phyloP scores from a whole-genome alignment of 1,140 invertebrate genomes.

The Drosophila bocki region DNA sequence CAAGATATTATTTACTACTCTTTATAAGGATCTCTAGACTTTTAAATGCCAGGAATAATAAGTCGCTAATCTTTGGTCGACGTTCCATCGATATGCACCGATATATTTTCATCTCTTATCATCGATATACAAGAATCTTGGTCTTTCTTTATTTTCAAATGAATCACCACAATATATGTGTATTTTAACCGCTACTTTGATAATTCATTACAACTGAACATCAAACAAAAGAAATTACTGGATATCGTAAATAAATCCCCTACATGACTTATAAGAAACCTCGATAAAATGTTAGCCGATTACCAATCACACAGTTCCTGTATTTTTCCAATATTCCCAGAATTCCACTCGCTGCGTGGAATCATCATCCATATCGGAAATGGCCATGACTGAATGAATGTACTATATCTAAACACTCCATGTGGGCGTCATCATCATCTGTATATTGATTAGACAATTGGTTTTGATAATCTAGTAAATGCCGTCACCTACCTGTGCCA shows the following conservation, averaged over 20 bases:
- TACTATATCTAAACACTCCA: slow-evolving; percentile 6
- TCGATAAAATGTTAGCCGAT: no score
- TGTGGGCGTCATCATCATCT: slow-evolving; percentile 38
- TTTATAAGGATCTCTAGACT: neutral
- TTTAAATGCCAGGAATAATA: neutral
- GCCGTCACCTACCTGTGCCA: slow-evolving; percentile 17
- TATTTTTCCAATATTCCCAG: neutral
- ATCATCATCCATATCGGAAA: slow-evolving; percentile 10
- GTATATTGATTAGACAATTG: slow-evolving; percentile 23
- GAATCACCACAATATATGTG: neutral
- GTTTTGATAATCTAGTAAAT: slow-evolving; percentile 6
- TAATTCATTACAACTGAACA: neutral
- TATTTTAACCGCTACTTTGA: neutral
- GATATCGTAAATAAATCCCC: neutral
- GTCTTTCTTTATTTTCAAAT: neutral
- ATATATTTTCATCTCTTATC: neutral
- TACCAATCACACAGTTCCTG: slow-evolving; percentile 14
- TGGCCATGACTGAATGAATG: slow-evolving; percentile 6
- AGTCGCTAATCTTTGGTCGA: no score
- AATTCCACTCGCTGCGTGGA: neutral
- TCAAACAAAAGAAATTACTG: neutral
- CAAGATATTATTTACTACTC: neutral
- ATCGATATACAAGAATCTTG: neutral
- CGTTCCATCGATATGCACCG: neutral
- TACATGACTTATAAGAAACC: neutral